Evolutionary conservation across 1,140 invertebrate species (phyloP), one percentile per base, ranked within the genome.

Genomic region (Galleria mellonella): DNA sequence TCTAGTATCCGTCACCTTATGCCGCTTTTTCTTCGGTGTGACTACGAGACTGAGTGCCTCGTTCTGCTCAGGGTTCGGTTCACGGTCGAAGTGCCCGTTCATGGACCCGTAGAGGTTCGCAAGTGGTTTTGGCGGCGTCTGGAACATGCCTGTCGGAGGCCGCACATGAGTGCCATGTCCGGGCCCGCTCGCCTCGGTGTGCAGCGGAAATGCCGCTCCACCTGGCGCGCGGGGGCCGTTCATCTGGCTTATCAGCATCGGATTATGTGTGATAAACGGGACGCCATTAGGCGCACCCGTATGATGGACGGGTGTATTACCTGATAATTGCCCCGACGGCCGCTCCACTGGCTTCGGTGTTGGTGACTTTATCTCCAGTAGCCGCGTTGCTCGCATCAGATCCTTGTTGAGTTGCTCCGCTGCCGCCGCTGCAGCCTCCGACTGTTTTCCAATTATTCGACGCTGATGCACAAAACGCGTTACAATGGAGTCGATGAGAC

Each of bases 1-100:
- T 49, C 97, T 90, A 31, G 97, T 98, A 76, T 98, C 97, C 9
- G 97, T 98, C 44, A 98, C 94, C 92, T 98, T 98, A 75, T 98
- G 97, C 11, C 97, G 89, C 87, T 98, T 98, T 88, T 97, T 97
- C 86, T 98, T 98, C 0, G 96, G 95, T 14, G 94, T 94, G 49
- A 98, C 96, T 14, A 98, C 96, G 52, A 98, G 89, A 62, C 96
- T 96, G 8, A 98, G 90, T 0, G 97, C 94, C 82, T 98, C 97
- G 70, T 96, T 97, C 81, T 98, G 96, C 79, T 97, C 96, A 1
- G 93, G 91, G 50, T 91, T 90, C 30, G 73, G 72, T 58, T 92
- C 91, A 41, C 92, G 88, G 29, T 91, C 89, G 67, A 90, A 88
- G 74, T 93, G 92, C 17, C 90, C 89, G 76, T 92, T 88, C 84